These are phyloP conservation scores for Margaritifera margaritifera DNA, from an alignment of 2,888 invertebrate species.

Conservation along the genomic window DNA sequence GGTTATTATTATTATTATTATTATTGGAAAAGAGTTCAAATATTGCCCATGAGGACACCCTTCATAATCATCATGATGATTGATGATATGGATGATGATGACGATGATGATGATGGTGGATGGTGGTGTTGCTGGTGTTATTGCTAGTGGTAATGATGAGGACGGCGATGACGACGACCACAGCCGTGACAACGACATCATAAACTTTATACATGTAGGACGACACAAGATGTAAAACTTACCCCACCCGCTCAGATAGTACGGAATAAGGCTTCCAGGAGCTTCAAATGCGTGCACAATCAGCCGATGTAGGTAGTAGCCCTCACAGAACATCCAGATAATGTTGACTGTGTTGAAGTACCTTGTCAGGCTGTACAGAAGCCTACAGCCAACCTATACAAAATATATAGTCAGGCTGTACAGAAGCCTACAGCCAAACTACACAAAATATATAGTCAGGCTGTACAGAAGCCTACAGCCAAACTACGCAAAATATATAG, in stretches of 20 bases:
- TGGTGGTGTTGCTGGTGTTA: background rate
- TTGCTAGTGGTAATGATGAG: too few species aligned
- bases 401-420: constrained; percentile 51
- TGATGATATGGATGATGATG: too few species aligned
- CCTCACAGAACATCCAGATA: constrained; percentile 69
- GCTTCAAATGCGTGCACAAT: constrained; percentile 64
- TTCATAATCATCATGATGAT: too few species aligned
- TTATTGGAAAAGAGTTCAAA: too few species aligned
- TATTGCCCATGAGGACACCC: too few species aligned
- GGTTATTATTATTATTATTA: too few species aligned
- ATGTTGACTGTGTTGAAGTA: constrained; percentile 58
- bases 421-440: constrained; percentile 60
- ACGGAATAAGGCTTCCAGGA: constrained; percentile 50
- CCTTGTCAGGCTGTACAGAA: constrained; percentile 58
- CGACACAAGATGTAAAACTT: constrained; percentile 5
- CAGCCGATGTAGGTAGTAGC: constrained; percentile 63
- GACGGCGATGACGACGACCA: too few species aligned
- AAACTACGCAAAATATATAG: too few species aligned
- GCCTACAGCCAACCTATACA: constrained; percentile 54
- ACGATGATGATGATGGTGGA: too few species aligned
- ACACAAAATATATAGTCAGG: too few species aligned
- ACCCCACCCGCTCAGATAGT: constrained; percentile 64
- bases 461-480: constrained; percentile 60
- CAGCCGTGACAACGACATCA: too few species aligned
- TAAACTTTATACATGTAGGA: too few species aligned